Conservation (phyloP, 2,113 vertebrate genomes). For the Pongo pygmaeus region DNA sequence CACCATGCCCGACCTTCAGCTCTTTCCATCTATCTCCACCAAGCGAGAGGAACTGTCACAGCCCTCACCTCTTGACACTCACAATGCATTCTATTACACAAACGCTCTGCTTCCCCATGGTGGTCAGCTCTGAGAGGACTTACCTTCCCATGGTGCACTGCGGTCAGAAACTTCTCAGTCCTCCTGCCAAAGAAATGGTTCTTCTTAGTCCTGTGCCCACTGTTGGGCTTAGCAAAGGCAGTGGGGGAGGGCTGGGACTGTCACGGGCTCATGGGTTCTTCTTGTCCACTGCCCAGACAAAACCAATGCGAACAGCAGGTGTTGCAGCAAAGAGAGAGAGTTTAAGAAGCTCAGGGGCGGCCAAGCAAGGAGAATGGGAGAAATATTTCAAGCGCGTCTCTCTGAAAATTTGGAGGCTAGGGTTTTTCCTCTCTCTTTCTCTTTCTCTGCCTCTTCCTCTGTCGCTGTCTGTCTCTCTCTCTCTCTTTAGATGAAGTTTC, state of each 20-base stretch:
- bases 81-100: neutral
- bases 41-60: neutral
- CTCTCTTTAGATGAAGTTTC: too few relatives aligned
- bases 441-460: too few relatives aligned
- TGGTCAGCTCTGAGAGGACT: neutral
- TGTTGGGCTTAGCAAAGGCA: neutral
- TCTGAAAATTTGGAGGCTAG: too few relatives aligned
- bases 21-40: neutral
- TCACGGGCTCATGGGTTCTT: too few relatives aligned
- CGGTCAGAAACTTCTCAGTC: neutral
- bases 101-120: neutral
- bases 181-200: neutral
- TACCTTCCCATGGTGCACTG: neutral
- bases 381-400: too few relatives aligned
- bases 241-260: neutral
- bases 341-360: too few relatives aligned
- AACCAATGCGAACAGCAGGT: too few relatives aligned
- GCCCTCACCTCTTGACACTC: neutral
- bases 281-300: too few relatives aligned
- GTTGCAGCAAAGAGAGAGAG: too few relatives aligned
- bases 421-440: too few relatives aligned
- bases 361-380: too few relatives aligned
- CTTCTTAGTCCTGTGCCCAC: neutral
- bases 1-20: rapidly evolving
- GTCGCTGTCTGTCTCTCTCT: too few relatives aligned